Conservation (phyloP, 2,113 vertebrate genomes). For the Sinocyclocheilus anshuiensis region DNA sequence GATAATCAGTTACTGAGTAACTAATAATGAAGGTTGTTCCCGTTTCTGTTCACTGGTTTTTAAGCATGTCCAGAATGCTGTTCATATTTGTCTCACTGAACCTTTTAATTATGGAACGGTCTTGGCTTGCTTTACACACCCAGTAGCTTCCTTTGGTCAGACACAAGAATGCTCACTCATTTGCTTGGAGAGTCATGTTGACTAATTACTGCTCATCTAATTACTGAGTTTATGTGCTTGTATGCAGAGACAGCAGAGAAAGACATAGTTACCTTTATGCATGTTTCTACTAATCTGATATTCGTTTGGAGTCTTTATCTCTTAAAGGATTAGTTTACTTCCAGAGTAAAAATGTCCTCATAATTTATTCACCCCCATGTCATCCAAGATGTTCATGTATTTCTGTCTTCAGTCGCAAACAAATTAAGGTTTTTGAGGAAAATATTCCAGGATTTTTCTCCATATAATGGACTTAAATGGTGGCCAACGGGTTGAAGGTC, state of each 20-base stretch:
- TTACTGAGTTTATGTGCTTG: not conserved
- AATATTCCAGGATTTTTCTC: no score
- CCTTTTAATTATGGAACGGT: conserved; percentile 43
- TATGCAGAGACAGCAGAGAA: not conserved
- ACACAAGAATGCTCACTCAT: not conserved
- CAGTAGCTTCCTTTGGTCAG: conserved; percentile 39
- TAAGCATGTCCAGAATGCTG: not conserved
- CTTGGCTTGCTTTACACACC: conserved; percentile 44
- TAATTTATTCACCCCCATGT: no score
- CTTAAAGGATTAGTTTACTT: not conserved
- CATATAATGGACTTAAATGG: no score
- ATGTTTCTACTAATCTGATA: not conserved
- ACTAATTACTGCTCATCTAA: not conserved
- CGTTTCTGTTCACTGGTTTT: conserved; percentile 24
- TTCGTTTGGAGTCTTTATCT: not conserved
- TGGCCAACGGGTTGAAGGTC: no score
- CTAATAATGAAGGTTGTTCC: conserved; percentile 43
- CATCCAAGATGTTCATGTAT: no score
- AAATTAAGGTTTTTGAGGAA: no score
- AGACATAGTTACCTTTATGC: not conserved
- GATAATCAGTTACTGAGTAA: conserved; percentile 52
- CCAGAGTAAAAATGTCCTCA: no score
- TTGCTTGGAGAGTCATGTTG: not conserved
- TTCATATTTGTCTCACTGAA: not conserved
- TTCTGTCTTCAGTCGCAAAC: no score